These are phyloP conservation scores for Stenurella melanura DNA, from an alignment of 2,888 invertebrate genomes.

Conservation along the genomic window DNA sequence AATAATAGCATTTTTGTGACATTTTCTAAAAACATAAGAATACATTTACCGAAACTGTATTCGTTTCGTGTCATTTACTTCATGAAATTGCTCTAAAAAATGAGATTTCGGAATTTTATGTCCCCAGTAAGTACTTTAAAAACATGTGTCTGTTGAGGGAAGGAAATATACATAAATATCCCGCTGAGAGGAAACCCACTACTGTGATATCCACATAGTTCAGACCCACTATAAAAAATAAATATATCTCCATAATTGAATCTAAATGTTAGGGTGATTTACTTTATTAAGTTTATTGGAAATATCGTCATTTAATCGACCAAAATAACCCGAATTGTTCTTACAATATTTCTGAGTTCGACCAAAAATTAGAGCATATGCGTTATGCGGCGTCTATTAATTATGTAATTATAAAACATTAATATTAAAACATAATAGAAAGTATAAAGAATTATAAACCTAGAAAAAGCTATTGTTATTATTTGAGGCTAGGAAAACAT, in stretches of 20 bases:
- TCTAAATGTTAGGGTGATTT: conserved; percentile 19
- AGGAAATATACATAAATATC: conserved; percentile 61
- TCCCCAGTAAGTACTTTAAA: conserved; percentile 64
- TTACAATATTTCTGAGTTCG: too few relatives aligned
- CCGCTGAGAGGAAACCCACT: conserved; percentile 49
- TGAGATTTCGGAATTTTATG: conserved; percentile 68
- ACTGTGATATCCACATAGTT: conserved; percentile 43
- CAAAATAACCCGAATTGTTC: not conserved
- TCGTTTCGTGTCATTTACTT: conserved; percentile 73
- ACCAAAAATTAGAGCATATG: too few relatives aligned
- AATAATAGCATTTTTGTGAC: conserved; percentile 70
- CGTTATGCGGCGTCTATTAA: too few relatives aligned
- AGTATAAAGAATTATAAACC: too few relatives aligned
- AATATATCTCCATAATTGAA: conserved; percentile 50
- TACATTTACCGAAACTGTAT: conserved; percentile 72
- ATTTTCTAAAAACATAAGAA: conserved; percentile 71
- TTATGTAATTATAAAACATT: too few relatives aligned
- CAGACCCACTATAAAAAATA: conserved; percentile 47
- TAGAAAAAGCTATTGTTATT: too few relatives aligned
- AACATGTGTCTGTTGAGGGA: conserved; percentile 65
- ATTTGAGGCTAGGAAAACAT: too few relatives aligned
- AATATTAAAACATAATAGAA: too few relatives aligned
- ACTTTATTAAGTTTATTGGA: conserved; percentile 22
- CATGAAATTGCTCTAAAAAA: conserved; percentile 71
- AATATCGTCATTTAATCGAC: not conserved